Percentiles rank a stretch among this genome's conserved stretches.
These are phyloP conservation scores for Phaethon lepturus DNA, from an alignment of 2,113 vertebrate genomes.

Conservation along the genomic window DNA sequence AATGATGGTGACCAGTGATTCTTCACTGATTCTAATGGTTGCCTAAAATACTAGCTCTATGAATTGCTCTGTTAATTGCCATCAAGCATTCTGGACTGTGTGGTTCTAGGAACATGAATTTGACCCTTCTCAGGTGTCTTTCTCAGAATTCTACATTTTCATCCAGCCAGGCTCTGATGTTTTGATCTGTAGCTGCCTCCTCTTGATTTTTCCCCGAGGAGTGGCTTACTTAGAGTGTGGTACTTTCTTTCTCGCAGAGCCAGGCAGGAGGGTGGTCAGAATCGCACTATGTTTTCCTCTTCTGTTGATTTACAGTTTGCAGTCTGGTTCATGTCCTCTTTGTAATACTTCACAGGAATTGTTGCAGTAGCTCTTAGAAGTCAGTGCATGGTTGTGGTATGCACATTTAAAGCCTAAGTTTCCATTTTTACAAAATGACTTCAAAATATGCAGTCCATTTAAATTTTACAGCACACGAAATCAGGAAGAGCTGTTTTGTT, in stretches of 20 bases:
- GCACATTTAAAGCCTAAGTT: not conserved
- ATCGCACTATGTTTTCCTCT: not conserved
- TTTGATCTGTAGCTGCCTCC: not conserved
- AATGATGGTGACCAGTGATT: not conserved
- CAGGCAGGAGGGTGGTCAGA: not conserved
- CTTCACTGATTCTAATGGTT: not conserved
- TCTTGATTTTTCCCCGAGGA: not conserved
- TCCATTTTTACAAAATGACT: not conserved
- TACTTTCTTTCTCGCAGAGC: not conserved
- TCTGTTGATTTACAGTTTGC: not conserved
- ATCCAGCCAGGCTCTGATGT: not conserved
- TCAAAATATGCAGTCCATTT: not conserved
- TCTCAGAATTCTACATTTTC: not conserved
- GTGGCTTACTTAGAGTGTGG: not conserved
- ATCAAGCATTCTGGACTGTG: not conserved
- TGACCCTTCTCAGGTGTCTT: not conserved
- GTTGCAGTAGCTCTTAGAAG: not conserved
- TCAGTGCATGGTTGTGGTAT: not conserved
- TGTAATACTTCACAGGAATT: fast-evolving
- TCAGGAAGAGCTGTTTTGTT: not conserved
- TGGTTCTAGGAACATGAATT: not conserved
- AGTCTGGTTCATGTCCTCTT: not conserved
- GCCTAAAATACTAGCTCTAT: not conserved
- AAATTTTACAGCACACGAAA: not conserved
- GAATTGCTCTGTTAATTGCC: not conserved